Base-by-base conservation (phyloP, 2,797 vertebrate genomes). In the Sylvia borin region DNA sequence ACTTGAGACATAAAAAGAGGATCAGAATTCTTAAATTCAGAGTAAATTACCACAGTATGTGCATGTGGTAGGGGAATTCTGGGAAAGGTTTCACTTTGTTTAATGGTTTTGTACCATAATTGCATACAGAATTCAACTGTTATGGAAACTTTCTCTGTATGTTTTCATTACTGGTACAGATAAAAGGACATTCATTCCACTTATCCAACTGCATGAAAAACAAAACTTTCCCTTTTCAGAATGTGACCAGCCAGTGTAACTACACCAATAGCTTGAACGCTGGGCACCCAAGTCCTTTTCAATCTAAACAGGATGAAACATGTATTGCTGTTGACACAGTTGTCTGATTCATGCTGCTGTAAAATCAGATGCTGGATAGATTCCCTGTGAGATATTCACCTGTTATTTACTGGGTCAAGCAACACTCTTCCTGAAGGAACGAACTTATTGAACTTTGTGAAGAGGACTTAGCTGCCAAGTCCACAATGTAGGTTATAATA, bases 221-320 rank as follows among this genome's bases (percentile, higher is more conserved):
- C 38, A 88, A 73, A 96, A 91, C 61, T 66, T 92, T 67, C 70
- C 29, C 20, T 88, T 94, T 95, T 91, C 65, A 86, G 48, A 91
- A 85, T 64, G 66, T 42, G 78, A 71, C 42, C 71, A 87, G n/a
- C 32, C 60, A 81, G 45, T 21, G 38, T 61, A 62, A 67, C 54
- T 76, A 47, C 53, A 87, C 10, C 42, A 73, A 58, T 7, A 76
- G 42, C 40, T 83, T 87, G 53, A 79, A 88, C n/a, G 50, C 40
- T 77, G 36, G 19, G 32, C 34, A 90, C 17, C 25, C 67, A 82
- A 85, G 72, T 66, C 25, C 55, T 64, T 85, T 87, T 89, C 60
- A 76, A 60, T 67, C 61, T 50, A 87, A 86, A 73, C 2, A 85
- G 42, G 31, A 84, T 81, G 77, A 86, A 95, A 60, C 22, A 48